A percentile compares a stretch with the other conserved stretches of the same genome.
These are phyloP conservation scores for Copidosoma floridanum DNA, from an alignment of 1,140 invertebrate species.

Conservation along the genomic window DNA sequence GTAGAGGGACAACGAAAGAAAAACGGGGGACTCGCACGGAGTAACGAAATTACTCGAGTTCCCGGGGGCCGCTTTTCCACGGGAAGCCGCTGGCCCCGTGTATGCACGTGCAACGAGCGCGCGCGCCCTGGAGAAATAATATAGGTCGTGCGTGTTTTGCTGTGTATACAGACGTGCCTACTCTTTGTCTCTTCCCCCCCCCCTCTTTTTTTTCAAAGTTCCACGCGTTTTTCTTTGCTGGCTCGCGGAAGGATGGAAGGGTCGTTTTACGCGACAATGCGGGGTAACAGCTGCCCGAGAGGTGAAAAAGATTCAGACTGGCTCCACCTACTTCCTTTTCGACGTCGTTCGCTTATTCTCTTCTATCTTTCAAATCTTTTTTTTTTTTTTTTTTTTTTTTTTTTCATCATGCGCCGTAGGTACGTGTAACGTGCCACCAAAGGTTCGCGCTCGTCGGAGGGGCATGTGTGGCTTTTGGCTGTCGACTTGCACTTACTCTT, in stretches of 20 bases:
- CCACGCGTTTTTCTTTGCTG: background rate
- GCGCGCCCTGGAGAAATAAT: background rate
- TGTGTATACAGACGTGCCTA: background rate
- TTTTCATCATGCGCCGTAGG: no score
- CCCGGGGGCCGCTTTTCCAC: no score
- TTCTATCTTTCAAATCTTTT: background rate
- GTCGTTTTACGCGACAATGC: background rate
- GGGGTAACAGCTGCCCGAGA: background rate
- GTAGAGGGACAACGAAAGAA: no score
- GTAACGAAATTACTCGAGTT: no score
- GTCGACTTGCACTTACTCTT: no score
- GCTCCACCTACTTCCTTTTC: background rate
- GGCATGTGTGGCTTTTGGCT: no score
- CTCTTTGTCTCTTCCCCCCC: background rate
- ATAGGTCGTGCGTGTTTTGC: conserved; percentile 17
- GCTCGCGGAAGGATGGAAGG: background rate
- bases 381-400: no score
- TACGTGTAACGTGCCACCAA: no score
- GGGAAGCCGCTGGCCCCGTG: no score
- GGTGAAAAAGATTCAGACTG: background rate
- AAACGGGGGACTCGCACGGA: no score
- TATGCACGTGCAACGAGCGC: background rate
- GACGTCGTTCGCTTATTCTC: background rate
- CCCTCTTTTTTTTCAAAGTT: background rate
- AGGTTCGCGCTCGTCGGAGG: no score